Evolutionary conservation across 1,140 invertebrate genomes (phyloP).

Genomic region (Dinoponera quadriceps): DNA sequence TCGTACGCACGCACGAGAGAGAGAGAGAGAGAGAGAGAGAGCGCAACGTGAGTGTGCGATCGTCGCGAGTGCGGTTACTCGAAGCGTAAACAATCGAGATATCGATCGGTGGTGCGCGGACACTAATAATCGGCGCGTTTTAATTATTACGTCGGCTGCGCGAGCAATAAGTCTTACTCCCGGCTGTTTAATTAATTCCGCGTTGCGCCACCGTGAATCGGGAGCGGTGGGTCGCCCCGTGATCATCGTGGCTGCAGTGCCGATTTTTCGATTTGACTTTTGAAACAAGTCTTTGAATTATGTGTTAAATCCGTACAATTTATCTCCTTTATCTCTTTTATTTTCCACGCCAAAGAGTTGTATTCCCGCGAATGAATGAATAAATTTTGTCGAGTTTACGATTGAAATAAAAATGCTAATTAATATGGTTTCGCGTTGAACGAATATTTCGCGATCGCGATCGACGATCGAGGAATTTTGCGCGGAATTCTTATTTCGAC

Average conservation of each 20-base stretch:
- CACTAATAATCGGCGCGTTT: constrained; percentile 17
- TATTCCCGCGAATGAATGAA: too few species aligned
- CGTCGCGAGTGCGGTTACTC: constrained; percentile 6
- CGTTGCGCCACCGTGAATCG: not conserved
- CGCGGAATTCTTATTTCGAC: constrained; percentile 3
- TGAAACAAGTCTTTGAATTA: too few species aligned
- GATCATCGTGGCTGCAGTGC: too few species aligned
- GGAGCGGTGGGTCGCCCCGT: not conserved
- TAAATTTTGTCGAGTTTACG: not conserved
- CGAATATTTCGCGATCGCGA: constrained; percentile 12
- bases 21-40: constrained; percentile 8
- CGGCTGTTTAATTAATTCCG: constrained; percentile 8
- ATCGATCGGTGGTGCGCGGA: not conserved
- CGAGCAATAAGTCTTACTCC: constrained; percentile 18
- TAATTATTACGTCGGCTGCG: constrained; percentile 51
- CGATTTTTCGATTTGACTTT: too few species aligned
- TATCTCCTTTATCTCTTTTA: too few species aligned
- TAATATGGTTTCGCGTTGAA: not conserved
- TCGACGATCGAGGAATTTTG: not conserved
- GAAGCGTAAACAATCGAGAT: constrained; percentile 52
- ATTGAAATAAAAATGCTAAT: not conserved
- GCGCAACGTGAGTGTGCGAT: constrained; percentile 10
- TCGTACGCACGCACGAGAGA: not conserved
- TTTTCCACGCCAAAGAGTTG: too few species aligned
- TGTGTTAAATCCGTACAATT: too few species aligned